A percentile compares a stretch with the other conserved stretches of the same genome.
phyloP scores from a whole-genome alignment of 1,140 invertebrate species.

The Temnothorax nylanderi region DNA sequence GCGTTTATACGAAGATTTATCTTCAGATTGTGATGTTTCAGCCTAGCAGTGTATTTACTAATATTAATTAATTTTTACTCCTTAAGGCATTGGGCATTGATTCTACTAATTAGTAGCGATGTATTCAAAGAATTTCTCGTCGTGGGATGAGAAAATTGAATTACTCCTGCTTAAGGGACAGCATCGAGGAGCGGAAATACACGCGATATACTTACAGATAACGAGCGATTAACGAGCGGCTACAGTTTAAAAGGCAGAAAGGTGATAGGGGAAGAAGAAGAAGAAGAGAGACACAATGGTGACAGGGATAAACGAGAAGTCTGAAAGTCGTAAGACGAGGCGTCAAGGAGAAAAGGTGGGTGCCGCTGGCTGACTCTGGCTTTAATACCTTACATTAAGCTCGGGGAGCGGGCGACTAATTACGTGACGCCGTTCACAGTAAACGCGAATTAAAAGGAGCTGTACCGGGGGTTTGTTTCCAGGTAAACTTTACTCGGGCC shows the following conservation, averaged over 20 bases:
- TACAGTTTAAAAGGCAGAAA: constrained; percentile 74
- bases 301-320: constrained; percentile 69
- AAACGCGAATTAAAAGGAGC: constrained; percentile 84
- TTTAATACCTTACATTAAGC: constrained; percentile 81
- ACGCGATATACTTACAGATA: constrained; percentile 80
- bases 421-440: constrained; percentile 84
- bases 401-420: constrained; percentile 82
- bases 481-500: constrained; percentile 35
- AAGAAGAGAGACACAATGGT: constrained; percentile 72
- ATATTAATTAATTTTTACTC: neutral
- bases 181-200: neutral
- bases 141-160: constrained; percentile 17
- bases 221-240: constrained; percentile 83
- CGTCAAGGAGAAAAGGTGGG: constrained; percentile 66
- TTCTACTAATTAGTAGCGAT: neutral
- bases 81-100: neutral
- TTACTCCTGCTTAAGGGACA: constrained; percentile 17
- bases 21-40: constrained; percentile 11
- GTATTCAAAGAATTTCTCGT: neutral
- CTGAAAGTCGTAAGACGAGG: constrained; percentile 68
- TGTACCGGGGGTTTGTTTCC: constrained; percentile 47
- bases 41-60: neutral
- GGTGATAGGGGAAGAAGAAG: constrained; percentile 11
- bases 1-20: constrained; percentile 2
- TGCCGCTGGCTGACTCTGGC: constrained; percentile 43